Percentiles rank a stretch among this genome's conserved stretches.
These are phyloP conservation scores for Microcebus jonahi DNA, from an alignment of 2,113 vertebrate genomes.

Conservation along the genomic window DNA sequence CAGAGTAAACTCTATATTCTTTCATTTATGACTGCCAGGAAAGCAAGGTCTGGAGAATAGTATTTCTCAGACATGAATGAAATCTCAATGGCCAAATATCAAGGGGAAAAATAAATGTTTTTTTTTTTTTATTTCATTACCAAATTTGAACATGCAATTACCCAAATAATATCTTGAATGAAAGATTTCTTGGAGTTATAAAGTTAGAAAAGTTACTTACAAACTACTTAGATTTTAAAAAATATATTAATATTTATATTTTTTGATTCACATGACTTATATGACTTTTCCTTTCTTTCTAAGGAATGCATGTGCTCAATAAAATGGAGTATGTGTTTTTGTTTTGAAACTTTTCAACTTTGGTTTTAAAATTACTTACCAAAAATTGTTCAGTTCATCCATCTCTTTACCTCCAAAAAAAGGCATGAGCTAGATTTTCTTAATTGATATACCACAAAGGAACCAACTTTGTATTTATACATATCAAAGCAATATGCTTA, in stretches of 20 bases:
- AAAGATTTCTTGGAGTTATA: neutral
- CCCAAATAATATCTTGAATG: neutral
- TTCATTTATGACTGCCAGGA: neutral
- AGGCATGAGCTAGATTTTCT: neutral
- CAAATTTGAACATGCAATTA: conserved; percentile 32
- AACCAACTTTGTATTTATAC: neutral
- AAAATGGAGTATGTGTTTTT: neutral
- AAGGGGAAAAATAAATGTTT: neutral
- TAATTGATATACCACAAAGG: neutral
- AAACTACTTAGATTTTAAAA: neutral
- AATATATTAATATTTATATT: neutral
- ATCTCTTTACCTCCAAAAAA: neutral
- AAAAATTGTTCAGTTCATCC: neutral
- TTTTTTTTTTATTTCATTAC: neutral
- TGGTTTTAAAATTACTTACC: conserved; percentile 9
- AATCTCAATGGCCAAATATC: neutral
- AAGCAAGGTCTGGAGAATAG: neutral
- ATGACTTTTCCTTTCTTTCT: neutral
- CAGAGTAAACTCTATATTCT: neutral
- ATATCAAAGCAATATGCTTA: neutral
- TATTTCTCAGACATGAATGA: conserved; percentile 17
- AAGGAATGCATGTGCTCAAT: neutral
- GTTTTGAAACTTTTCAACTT: conserved; percentile 31
- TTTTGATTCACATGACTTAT: neutral
- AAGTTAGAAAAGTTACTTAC: conserved; percentile 25